phyloP scores from a whole-genome alignment of 1,140 invertebrate species.

The Eriocheir sinensis region DNA sequence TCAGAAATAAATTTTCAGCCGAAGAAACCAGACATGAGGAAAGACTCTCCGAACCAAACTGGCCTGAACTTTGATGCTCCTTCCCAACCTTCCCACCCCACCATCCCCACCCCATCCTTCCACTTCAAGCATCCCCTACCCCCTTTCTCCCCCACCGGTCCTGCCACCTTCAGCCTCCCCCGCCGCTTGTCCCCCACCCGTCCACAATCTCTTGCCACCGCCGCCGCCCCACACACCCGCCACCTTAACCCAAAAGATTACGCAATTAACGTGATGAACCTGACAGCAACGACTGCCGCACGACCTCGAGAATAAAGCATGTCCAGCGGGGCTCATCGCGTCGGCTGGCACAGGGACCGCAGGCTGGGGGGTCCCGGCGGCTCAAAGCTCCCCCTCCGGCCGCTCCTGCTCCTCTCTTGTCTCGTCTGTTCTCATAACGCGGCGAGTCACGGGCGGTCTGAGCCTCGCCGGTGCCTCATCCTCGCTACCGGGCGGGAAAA shows the following conservation, averaged over 20 bases:
- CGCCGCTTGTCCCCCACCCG: neutral
- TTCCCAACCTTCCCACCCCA: neutral
- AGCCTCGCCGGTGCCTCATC: neutral
- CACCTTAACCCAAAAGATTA: constrained; percentile 15
- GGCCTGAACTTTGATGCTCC: neutral
- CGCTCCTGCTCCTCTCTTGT: neutral
- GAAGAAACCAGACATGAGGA: neutral
- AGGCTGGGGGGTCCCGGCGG: neutral
- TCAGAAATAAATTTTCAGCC: neutral
- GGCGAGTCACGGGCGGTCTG: neutral
- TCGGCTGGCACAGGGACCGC: neutral
- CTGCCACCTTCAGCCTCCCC: no score
- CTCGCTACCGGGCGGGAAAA: neutral
- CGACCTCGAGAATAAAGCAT: neutral
- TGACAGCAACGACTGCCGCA: neutral
- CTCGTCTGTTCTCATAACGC: neutral
- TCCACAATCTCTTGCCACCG: neutral
- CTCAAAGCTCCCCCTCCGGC: neutral
- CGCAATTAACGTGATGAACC: constrained; percentile 23
- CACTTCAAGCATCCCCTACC: neutral
- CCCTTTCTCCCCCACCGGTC: neutral
- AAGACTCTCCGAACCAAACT: neutral
- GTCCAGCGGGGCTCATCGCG: neutral
- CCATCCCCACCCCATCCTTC: neutral
- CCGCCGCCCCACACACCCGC: neutral